phyloP scores from a whole-genome alignment of 2,888 invertebrate genomes.

The Noctua janthina region DNA sequence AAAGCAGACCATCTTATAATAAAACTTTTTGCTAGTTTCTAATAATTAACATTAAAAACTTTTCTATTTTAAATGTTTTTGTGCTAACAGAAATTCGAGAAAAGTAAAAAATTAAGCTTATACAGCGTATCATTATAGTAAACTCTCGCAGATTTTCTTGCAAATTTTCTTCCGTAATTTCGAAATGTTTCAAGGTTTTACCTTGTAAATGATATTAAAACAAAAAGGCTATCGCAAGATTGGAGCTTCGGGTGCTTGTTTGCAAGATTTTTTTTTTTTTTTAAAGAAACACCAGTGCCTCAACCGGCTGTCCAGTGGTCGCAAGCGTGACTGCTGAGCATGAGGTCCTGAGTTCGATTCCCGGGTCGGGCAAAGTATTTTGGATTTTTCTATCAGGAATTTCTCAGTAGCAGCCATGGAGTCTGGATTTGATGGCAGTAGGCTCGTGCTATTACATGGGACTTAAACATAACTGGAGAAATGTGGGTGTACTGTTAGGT shows the following conservation, averaged over 20 bases:
- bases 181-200: constrained; percentile 4
- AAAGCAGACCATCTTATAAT: background rate
- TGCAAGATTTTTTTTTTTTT: background rate
- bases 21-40: background rate
- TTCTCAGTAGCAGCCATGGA: background rate
- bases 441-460: background rate
- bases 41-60: background rate
- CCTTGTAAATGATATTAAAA: constrained; percentile 38
- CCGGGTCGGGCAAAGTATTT: background rate
- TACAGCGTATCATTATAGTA: background rate
- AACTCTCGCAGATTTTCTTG: background rate
- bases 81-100: background rate
- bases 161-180: constrained; percentile 5
- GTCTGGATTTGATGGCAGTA: background rate
- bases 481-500: background rate
- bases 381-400: background rate
- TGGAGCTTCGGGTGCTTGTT: constrained; percentile 19
- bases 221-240: constrained; percentile 13
- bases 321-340: background rate
- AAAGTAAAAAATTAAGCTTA: background rate
- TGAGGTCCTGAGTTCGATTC: background rate
- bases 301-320: background rate
- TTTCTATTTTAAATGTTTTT: background rate
- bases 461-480: background rate
- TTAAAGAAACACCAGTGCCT: background rate